Base-by-base conservation (phyloP, 2,888 invertebrate species). In the Branchellion lobata region DNA sequence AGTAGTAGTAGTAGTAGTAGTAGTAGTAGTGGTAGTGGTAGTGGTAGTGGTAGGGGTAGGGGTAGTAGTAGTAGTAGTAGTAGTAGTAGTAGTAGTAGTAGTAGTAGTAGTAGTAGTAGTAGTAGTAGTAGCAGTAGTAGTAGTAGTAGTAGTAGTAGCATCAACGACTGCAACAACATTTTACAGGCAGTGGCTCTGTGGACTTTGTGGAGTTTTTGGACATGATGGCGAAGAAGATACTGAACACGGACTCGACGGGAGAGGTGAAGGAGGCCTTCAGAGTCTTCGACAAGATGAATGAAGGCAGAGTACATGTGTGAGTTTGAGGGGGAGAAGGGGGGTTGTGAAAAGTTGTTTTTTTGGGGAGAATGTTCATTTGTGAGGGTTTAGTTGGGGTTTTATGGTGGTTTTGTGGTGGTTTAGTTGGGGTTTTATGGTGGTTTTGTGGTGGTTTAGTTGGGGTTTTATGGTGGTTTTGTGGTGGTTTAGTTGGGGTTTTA, bases 151-250 rank as follows among this genome's bases (percentile, higher is more conserved):
- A 27, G 34, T 71, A 33, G 34, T 71, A 31, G 31, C 29, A 31
- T n/a, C n/a, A n/a, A n/a, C n/a, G n/a, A n/a, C n/a, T n/a, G n/a
- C n/a, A n/a, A n/a, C n/a, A n/a, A n/a, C n/a, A n/a, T n/a, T n/a
- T n/a, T n/a, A 57, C 78, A 82, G 82, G 82, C 21, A 82, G 80
- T 53, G 82, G 82, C 3, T 81, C 82, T 0, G 82, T 82, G 8
- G 82, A 82, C 61, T 82, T 82, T 75, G 77, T 80, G 3, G 82
- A 82, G 72, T 82, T 82, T 68, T 80, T 82, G 51, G 82, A 82
- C 79, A 82, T 82, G 82, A 82, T 82, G 82, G 81, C 82, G 24
- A 81, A 81, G 78, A 82, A 82, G 81, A 82, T 82, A 31, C 79
- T 82, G 73, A 80, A 47, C 72, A 81, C 80, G 14, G 82, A 82